A percentile compares a stretch with the other conserved stretches of the same genome.
Conservation (phyloP, 2,888 invertebrate genomes). For the Hyppa rectilinea region DNA sequence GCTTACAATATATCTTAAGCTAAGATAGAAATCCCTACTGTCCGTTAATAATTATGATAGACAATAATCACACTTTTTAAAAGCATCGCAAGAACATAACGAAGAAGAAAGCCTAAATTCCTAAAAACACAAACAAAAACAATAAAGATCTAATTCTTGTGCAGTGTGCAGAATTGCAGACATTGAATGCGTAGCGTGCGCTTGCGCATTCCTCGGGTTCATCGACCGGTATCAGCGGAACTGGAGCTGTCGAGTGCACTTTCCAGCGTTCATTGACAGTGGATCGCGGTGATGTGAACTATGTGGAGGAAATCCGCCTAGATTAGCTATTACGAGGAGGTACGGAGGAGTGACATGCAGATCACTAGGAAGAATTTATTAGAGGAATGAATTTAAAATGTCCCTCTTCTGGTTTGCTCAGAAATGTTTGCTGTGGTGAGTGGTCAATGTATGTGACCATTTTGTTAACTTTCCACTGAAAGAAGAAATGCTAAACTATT, state of each 20-base stretch:
- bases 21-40: background rate
- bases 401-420: background rate
- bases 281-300: slow-evolving; percentile 57
- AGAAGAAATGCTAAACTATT: background rate
- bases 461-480: background rate
- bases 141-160: slow-evolving; percentile 11
- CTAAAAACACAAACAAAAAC: background rate
- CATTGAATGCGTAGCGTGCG: slow-evolving; percentile 33
- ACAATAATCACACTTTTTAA: too few relatives aligned
- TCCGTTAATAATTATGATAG: background rate
- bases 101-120: too few relatives aligned
- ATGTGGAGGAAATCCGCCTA: slow-evolving; percentile 58
- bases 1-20: background rate
- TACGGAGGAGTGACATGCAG: slow-evolving; percentile 22
- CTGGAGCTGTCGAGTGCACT: slow-evolving; percentile 65
- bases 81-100: background rate
- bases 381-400: background rate
- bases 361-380: slow-evolving; percentile 1
- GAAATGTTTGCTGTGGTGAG: background rate
- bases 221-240: slow-evolving; percentile 69
- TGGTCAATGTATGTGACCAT: background rate
- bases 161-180: slow-evolving; percentile 20
- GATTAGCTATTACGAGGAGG: slow-evolving; percentile 17
- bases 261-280: slow-evolving; percentile 69
- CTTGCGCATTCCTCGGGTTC: slow-evolving; percentile 70